phyloP scores from a whole-genome alignment of 2,888 invertebrate species.

The Tupiocoris notatus region DNA sequence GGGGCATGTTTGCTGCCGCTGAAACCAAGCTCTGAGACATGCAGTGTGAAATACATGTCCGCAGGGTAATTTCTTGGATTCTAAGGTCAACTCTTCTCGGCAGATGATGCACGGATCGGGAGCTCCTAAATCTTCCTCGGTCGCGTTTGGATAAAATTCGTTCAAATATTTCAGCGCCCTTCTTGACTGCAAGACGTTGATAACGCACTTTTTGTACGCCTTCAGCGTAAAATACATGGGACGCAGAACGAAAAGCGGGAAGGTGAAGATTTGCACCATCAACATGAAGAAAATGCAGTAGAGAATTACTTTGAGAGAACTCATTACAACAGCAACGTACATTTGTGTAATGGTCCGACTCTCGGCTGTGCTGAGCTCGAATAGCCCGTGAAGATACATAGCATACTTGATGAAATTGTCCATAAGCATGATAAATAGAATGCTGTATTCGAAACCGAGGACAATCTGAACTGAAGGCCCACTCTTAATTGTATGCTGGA shows the following conservation, averaged over 20 bases:
- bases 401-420: slow-evolving; percentile 91
- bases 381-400: slow-evolving; percentile 82
- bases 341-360: slow-evolving; percentile 95
- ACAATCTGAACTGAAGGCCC: slow-evolving; percentile 97
- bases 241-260: slow-evolving; percentile 95
- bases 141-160: slow-evolving; percentile 93
- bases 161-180: slow-evolving; percentile 98
- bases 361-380: slow-evolving; percentile 92
- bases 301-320: slow-evolving; percentile 66
- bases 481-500: slow-evolving; percentile 83
- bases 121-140: slow-evolving; percentile 81
- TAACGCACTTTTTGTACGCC: slow-evolving; percentile 95
- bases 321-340: slow-evolving; percentile 93
- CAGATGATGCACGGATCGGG: slow-evolving; percentile 99
- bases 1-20: slow-evolving; percentile 98
- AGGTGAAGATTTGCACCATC: slow-evolving; percentile 94
- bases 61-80: slow-evolving; percentile 95
- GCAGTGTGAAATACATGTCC: slow-evolving; percentile 99
- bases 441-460: slow-evolving; percentile 99
- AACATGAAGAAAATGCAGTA: slow-evolving; percentile 90
- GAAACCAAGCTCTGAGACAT: slow-evolving; percentile 98
- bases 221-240: slow-evolving; percentile 95
- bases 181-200: slow-evolving; percentile 95
- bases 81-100: slow-evolving; percentile 78
- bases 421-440: slow-evolving; percentile 85